phyloP scores from a whole-genome alignment of 2,888 invertebrate genomes.

The Dolomedes plantarius region DNA sequence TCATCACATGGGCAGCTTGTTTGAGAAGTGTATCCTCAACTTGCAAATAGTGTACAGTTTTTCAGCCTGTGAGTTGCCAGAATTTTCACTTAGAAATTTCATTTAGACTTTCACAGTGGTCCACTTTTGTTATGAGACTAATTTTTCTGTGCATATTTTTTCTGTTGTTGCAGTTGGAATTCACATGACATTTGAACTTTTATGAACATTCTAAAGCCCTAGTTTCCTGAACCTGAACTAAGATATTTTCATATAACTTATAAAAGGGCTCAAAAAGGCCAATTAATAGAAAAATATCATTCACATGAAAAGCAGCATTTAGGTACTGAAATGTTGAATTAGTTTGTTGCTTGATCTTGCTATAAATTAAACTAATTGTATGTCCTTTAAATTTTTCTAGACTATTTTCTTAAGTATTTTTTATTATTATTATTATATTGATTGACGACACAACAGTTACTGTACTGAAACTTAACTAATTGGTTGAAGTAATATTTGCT shows the following conservation, averaged over 20 bases:
- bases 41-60: slow-evolving; percentile 38
- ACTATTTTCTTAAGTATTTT: too few relatives aligned
- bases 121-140: slow-evolving; percentile 60
- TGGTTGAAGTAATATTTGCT: background rate
- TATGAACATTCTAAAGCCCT: slow-evolving; percentile 13
- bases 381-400: too few relatives aligned
- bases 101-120: slow-evolving; percentile 61
- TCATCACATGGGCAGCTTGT: slow-evolving; percentile 33
- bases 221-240: slow-evolving; percentile 17
- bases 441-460: too few relatives aligned
- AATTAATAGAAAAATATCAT: background rate
- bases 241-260: slow-evolving; percentile 4
- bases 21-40: background rate
- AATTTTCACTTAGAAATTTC: slow-evolving; percentile 35
- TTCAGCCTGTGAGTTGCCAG: slow-evolving; percentile 19
- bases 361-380: background rate
- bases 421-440: too few relatives aligned
- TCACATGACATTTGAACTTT: background rate
- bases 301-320: background rate
- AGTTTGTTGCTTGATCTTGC: background rate
- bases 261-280: background rate
- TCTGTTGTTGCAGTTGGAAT: background rate
- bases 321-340: background rate
- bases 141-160: slow-evolving; percentile 52
- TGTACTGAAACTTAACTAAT: too few relatives aligned